phyloP scores from a whole-genome alignment of 2,797 vertebrate genomes.

The Urophycis tenuis region DNA sequence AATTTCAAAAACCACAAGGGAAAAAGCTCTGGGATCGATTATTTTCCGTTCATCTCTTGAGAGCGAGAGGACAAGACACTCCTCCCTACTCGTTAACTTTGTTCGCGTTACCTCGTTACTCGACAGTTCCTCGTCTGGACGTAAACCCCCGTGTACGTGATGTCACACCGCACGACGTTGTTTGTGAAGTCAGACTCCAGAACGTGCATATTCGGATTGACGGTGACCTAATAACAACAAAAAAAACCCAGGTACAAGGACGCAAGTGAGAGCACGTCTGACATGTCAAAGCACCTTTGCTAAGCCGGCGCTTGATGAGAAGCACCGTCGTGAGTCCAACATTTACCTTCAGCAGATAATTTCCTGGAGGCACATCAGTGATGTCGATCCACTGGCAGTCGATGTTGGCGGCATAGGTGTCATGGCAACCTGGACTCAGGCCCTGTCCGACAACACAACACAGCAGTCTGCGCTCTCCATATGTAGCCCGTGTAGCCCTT shows the following conservation, averaged over 20 bases:
- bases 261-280: not conserved
- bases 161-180: constrained; percentile 75
- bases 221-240: constrained; percentile 66
- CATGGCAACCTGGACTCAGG: constrained; percentile 80
- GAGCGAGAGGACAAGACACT: constrained; percentile 15
- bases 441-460: constrained; percentile 62
- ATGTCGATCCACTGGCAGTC: constrained; percentile 89
- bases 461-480: constrained; percentile 2
- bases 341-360: constrained; percentile 76
- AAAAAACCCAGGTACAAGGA: not conserved
- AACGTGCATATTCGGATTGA: constrained; percentile 75
- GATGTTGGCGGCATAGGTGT: constrained; percentile 80
- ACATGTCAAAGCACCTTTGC: not conserved
- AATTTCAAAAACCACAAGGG: not conserved
- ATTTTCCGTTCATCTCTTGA: not conserved
- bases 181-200: constrained; percentile 76
- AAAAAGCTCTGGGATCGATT: not conserved
- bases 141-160: constrained; percentile 73
- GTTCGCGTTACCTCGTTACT: constrained; percentile 67
- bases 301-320: not conserved
- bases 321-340: not conserved
- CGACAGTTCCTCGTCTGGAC: constrained; percentile 74
- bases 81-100: not conserved
- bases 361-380: constrained; percentile 77
- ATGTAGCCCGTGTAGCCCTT: too few species aligned